Base-by-base conservation (phyloP, 2,113 vertebrate species). In the Orthonyx spaldingii region DNA sequence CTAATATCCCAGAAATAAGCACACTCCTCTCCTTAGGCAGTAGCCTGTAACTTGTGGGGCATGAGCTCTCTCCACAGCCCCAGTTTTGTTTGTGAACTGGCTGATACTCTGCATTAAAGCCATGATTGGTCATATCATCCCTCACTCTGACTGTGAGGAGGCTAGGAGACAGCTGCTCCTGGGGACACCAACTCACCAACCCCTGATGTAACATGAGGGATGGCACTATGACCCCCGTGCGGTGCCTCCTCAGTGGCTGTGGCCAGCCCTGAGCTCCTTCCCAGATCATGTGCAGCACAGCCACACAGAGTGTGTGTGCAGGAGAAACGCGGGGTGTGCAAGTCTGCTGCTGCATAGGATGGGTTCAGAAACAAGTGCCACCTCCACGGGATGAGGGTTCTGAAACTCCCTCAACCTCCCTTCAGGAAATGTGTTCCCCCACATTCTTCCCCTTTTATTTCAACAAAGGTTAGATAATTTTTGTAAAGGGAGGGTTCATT, bases 221-320 rank as follows among this genome's bases (percentile, higher is more conserved):
- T 28, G 27, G 27, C 69, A 22, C 26, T 16, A 6, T 10, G 56
- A 33, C 37, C 44, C 33, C 21, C 0, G 0, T 13, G n/a, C 1
- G 1, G 6, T 37, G 30, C 27, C 22, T 53, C 42, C 57, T 76
- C 63, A 27, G 0, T 7, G 33, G 44, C 53, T 2, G 2, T 16
- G 13, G 39, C 23, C 71, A 91, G n/a, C 44, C 37, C 56, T 12
- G n/a, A 52, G 44, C 24, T 39, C n/a, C 21, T 59, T 23, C 59
- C 5, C 1, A 8, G 24, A 32, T 1, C 0, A 0, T 4, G 20
- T 10, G 22, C 42, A 52, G 41, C n/a, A 20, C 35, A 22, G 0
- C 30, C 39, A 22, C 19, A 21, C 49, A 9, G 16, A 39, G 17
- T 5, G 6, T 1, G 8, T 3, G 22, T 28, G 16, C 41, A 44